Evolutionary conservation across 2,113 vertebrate genomes (phyloP).

Genomic region (Seriola rivoliana): DNA sequence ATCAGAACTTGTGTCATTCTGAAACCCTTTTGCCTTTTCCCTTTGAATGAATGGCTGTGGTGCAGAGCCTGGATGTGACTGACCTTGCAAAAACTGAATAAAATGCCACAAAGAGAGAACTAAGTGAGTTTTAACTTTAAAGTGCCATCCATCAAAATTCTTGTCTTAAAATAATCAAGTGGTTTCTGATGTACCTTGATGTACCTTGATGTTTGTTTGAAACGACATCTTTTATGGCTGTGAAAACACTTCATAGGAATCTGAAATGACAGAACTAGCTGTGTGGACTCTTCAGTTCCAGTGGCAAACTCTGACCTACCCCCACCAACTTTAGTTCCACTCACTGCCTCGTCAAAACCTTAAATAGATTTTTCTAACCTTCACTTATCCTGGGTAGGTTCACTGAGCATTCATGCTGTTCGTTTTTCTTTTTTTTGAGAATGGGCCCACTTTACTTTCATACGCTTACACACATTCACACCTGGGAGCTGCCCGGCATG

Average conservation of each 20-base stretch:
- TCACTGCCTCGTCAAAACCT: constrained; percentile 52
- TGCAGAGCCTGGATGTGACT: constrained; percentile 34
- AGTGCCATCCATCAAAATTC: constrained; percentile 39
- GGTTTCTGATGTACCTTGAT: constrained; percentile 2
- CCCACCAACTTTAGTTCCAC: constrained; percentile 34
- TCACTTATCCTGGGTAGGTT: constrained; percentile 48
- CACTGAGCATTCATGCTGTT: constrained; percentile 25
- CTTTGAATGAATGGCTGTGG: constrained; percentile 41
- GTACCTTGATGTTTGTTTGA: constrained; percentile 27
- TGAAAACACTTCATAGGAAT: not conserved
- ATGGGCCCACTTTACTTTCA: constrained; percentile 37
- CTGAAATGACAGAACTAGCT: not conserved
- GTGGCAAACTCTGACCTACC: constrained; percentile 35
- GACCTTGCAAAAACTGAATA: constrained; percentile 63
- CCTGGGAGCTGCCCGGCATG: constrained; percentile 49
- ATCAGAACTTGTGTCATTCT: constrained; percentile 58
- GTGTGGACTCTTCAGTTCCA: constrained; percentile 19
- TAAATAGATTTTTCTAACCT: constrained; percentile 65
- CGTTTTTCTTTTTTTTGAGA: constrained; percentile 15
- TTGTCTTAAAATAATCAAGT: constrained; percentile 20
- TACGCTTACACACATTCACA: constrained; percentile 60
- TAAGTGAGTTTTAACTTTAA: constrained; percentile 34
- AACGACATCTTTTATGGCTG: constrained; percentile 20
- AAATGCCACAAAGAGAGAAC: constrained; percentile 30
- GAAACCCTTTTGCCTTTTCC: constrained; percentile 9